These are phyloP conservation scores for Micrasema minimum DNA, from an alignment of 1,140 invertebrate species.

Conservation along the genomic window DNA sequence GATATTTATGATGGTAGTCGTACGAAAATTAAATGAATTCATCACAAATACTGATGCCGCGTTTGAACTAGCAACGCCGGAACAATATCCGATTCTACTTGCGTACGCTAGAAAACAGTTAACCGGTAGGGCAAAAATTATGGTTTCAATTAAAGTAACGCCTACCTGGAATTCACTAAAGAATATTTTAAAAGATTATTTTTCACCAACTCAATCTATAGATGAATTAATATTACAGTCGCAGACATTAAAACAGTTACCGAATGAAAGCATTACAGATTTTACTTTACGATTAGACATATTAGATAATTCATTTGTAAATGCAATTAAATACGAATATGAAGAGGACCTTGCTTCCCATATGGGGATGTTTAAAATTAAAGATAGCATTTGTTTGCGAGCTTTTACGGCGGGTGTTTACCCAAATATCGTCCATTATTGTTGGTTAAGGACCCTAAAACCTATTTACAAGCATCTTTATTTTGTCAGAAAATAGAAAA, in stretches of 20 bases:
- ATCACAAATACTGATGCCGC: not conserved
- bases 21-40: conserved; percentile 1
- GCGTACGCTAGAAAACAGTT: not conserved
- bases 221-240: not conserved
- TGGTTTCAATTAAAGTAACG: not conserved
- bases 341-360: not conserved
- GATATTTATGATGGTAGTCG: not conserved
- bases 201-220: conserved; percentile 1
- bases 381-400: not conserved
- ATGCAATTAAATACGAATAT: conserved; percentile 1
- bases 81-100: not conserved
- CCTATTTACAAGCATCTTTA: not conserved
- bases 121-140: not conserved
- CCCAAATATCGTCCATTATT: not conserved
- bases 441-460: not conserved
- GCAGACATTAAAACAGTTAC: not conserved
- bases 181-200: conserved; percentile 1
- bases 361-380: not conserved
- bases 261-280: not conserved
- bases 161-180: not conserved
- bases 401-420: not conserved
- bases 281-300: not conserved
- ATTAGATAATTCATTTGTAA: not conserved
- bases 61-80: not conserved
- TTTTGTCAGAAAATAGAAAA: not conserved